These are phyloP conservation scores for Notolepis coatsorum DNA, from an alignment of 2,797 vertebrate species.

Conservation along the genomic window DNA sequence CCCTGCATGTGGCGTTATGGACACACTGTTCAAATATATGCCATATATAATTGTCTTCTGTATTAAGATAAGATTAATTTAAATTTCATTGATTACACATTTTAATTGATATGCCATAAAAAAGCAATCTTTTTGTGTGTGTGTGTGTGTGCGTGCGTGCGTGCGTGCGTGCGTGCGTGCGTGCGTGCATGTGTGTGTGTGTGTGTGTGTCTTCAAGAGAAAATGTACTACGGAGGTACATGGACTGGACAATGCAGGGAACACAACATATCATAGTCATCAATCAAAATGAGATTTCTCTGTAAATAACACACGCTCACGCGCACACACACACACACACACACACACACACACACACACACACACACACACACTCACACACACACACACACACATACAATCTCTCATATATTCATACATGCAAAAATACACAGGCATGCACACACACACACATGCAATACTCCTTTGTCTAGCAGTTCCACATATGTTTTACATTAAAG, in stretches of 20 bases:
- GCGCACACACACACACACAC: not conserved
- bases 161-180: not conserved
- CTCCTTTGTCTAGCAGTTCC: slow-evolving; percentile 44
- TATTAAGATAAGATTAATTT: no score
- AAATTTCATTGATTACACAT: no score
- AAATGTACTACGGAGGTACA: slow-evolving; percentile 86
- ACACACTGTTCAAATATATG: no score
- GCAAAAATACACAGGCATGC: not conserved
- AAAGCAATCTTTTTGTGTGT: no score
- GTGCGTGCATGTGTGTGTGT: not conserved
- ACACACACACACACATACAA: not conserved
- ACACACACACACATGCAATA: slow-evolving; percentile 3
- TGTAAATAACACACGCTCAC: not conserved
- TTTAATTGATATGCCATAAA: no score
- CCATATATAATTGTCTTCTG: no score
- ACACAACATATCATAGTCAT: slow-evolving; percentile 84
- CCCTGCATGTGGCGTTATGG: no score
- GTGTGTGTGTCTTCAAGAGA: slow-evolving; percentile 51
- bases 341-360: not conserved
- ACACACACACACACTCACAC: not conserved
- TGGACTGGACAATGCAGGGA: slow-evolving; percentile 85
- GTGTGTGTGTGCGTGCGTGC: not conserved
- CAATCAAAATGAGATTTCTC: slow-evolving; percentile 79
- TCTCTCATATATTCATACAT: not conserved
- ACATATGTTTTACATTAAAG: slow-evolving; percentile 52